Base-by-base conservation (phyloP, 2,888 invertebrate genomes). In the Perdita meconis region DNA sequence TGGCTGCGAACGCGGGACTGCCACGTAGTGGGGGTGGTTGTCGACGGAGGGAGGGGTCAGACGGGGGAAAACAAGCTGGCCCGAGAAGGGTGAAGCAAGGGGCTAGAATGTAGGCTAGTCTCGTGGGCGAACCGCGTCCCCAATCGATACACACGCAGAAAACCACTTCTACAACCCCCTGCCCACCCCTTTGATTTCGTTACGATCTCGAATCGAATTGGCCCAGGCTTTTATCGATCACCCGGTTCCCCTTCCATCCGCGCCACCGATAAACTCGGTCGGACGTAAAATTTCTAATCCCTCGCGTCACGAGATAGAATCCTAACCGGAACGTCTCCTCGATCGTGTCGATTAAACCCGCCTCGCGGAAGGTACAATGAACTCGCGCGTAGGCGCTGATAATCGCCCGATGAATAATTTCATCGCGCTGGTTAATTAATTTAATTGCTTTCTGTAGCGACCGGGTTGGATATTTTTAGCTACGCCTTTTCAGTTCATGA, bases 91-190 rank as follows among this genome's bases (percentile, higher is more conserved):
- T 60, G 72, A 77, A 76, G 79, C 73, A 74, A 85, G 86, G 85
- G 85, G 86, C 83, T 84, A 80, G 88, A 90, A 89, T 89, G 89
- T 90, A 91, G 88, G 90, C 88, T 88, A 90, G 89, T 90, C 90
- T 88, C 85, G 88, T 80, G 86, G 89, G 88, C 91, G 90, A 89
- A 89, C 90, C 83, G 90, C 90, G 88, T 89, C 90, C 91, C 91
- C 90, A 91, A 91, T 91, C 91, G 90, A 91, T 91, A 91, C 86
- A 82, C 87, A 86, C 87, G 82, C 84, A 84, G 77, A 77, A 75
- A 77, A 78, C 78, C 82, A 70, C 79, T 77, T 83, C 69, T 77
- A 47, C 76, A 61, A n/a, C n/a, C 30, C 53, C 64, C 55, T 71
- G 44, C n/a, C 51, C 30, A 30, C 24, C 75, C 68, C 61, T 81